A percentile compares a stretch with the other conserved stretches of the same genome.
Conservation (phyloP, 2,888 invertebrate genomes). For the Hypena proboscidalis region DNA sequence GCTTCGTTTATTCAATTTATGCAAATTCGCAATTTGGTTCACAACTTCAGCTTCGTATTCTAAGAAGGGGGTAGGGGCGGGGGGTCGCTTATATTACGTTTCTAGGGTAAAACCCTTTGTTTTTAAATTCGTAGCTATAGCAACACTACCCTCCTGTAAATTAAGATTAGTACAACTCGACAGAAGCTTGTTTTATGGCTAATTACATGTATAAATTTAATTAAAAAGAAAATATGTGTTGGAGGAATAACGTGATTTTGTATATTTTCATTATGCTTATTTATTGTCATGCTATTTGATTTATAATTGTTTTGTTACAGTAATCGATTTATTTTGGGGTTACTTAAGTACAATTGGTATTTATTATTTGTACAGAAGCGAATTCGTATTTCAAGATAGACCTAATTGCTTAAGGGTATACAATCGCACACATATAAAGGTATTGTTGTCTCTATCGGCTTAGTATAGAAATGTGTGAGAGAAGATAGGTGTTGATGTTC, state of each 20-base stretch:
- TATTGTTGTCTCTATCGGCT: no score
- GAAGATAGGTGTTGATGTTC: no score
- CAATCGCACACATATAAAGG: no score
- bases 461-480: no score
- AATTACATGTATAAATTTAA: slow-evolving; percentile 24
- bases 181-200: slow-evolving; percentile 10
- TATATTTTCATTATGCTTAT: no score
- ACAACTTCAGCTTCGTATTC: slow-evolving; percentile 18
- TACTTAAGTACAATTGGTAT: no score
- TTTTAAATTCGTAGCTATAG: slow-evolving; percentile 41
- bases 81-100: slow-evolving; percentile 33
- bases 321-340: not conserved
- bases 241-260: not conserved
- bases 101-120: slow-evolving; percentile 54
- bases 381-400: no score
- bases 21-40: slow-evolving; percentile 39
- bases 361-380: no score
- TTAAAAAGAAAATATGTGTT: slow-evolving; percentile 3
- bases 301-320: not conserved
- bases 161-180: slow-evolving; percentile 22
- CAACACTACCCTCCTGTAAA: slow-evolving; percentile 31
- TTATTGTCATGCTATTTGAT: no score
- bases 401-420: no score
- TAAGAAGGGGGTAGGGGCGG: slow-evolving; percentile 18
- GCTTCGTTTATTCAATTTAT: slow-evolving; percentile 40